Base-by-base conservation (phyloP, 2,888 invertebrate species). In the Drosophila quinaria region DNA sequence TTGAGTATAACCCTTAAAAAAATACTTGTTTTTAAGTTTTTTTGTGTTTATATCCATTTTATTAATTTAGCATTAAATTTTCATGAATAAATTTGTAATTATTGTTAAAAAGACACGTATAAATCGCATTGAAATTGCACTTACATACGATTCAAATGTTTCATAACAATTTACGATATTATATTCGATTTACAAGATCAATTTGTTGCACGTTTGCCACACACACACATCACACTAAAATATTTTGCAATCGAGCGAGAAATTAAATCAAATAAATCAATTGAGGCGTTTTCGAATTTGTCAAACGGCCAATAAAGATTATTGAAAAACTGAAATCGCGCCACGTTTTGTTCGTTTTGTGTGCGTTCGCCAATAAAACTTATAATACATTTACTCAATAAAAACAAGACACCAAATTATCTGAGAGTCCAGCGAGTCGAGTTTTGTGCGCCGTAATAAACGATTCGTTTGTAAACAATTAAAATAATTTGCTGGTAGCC, bases 191-290 rank as follows among this genome's bases (percentile, higher is more conserved):
- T 66, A 86, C 78, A 74, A 80, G 78, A 86, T 85, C 73, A 59
- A 69, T 56, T 73, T 67, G 65, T 52, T 63, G 62, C 66, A 62
- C 70, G 56, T 56, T 37, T 60, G 35, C 52, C 63, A 44, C 59
- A 55, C 54, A 70, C 19, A 41, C 50, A 17, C 19, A n/a, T 11
- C 19, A 9, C 6, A 19, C 13, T 37, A 37, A 67, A 66, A 52
- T 64, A 68, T 77, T 74, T 83, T 50, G 68, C 70, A 80, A 79
- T 74, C 52, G 70, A 75, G 55, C 68, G 63, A 41, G 44, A 60
- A 76, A 77, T 64, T 15, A 81, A 81, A 80, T 80, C 78, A 77
- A 81, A 88, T 90, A 90, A 90, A 87, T 87, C 87, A 87, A 90
- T 87, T 87, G 81, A 87, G 61, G 70, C 76, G 78, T 78, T 76